These are phyloP conservation scores for Tenebrio molitor DNA, from an alignment of 1,140 invertebrate species.

Conservation along the genomic window DNA sequence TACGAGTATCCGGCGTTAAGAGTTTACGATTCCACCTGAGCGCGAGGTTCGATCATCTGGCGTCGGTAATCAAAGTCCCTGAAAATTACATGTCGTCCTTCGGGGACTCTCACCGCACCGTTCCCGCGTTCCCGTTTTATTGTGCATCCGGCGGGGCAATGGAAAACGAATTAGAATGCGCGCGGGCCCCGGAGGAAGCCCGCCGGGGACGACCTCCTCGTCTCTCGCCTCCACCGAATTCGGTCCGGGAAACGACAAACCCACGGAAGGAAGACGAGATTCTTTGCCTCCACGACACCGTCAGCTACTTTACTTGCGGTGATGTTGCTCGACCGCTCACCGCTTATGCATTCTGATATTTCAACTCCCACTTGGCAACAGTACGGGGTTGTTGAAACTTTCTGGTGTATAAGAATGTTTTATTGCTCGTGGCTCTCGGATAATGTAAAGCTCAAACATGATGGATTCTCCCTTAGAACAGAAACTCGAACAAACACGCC, in stretches of 20 bases:
- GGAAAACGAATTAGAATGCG: constrained; percentile 2
- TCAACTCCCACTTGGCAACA: constrained; percentile 12
- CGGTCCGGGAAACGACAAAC: constrained; percentile 12
- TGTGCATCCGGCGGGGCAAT: constrained; percentile 1
- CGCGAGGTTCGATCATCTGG: constrained; percentile 40
- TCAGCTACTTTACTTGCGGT: not conserved
- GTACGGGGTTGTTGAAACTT: constrained; percentile 20
- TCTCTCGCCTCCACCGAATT: not conserved
- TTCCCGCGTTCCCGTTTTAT: constrained; percentile 24
- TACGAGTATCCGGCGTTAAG: constrained; percentile 43
- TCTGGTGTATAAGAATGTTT: constrained; percentile 15
- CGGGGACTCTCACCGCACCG: constrained; percentile 15
- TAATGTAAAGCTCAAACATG: constrained; percentile 30
- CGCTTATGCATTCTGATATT: not conserved
- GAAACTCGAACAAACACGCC: not conserved
- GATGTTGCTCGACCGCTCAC: not conserved
- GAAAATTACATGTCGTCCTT: constrained; percentile 37
- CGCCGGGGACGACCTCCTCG: not conserved
- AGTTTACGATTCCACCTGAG: constrained; percentile 51
- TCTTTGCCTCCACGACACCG: constrained; percentile 22
- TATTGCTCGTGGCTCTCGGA: constrained; percentile 1
- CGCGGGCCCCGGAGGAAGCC: not conserved
- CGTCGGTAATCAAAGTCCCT: constrained; percentile 27
- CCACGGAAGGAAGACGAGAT: constrained; percentile 41
- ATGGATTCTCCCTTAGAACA: constrained; percentile 4